Conservation (phyloP, 2,888 invertebrate genomes). For the Volucella bombylans region DNA sequence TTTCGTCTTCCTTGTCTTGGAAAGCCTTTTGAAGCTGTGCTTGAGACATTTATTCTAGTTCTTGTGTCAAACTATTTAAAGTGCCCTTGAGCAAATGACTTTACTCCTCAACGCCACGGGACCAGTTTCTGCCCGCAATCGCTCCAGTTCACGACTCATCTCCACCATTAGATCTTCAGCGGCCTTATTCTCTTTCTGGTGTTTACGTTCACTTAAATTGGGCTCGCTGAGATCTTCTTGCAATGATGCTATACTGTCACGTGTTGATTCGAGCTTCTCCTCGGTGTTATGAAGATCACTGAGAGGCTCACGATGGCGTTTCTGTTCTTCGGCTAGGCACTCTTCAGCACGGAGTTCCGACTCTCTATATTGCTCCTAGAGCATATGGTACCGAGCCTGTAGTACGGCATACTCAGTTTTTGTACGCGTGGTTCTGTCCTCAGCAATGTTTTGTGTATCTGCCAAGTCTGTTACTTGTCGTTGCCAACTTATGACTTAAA, state of each 20-base stretch:
- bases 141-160: constrained; percentile 87
- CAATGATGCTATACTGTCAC: constrained; percentile 83
- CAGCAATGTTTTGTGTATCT: constrained; percentile 93
- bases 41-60: constrained; percentile 95
- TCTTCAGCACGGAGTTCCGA: constrained; percentile 88
- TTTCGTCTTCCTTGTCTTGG: constrained; percentile 96
- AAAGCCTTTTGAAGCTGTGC: constrained; percentile 96
- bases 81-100: constrained; percentile 88
- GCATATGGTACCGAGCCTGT: constrained; percentile 94
- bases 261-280: constrained; percentile 80
- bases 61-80: constrained; percentile 93
- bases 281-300: constrained; percentile 84
- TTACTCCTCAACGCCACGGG: constrained; percentile 93
- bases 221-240: constrained; percentile 84
- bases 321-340: too few relatives aligned
- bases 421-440: constrained; percentile 93
- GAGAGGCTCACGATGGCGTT: constrained; percentile 89
- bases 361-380: constrained; percentile 92
- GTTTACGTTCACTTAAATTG: too few relatives aligned
- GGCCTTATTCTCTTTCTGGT: constrained; percentile 82
- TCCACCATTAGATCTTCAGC: constrained; percentile 86
- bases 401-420: constrained; percentile 96
- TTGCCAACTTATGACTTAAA: constrained; percentile 96
- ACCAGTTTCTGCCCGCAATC: constrained; percentile 86
- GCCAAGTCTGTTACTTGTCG: constrained; percentile 95